Evolutionary conservation across 2,113 vertebrate species (phyloP), one percentile per base, ranked within the genome.

Genomic region (Pagrus major): DNA sequence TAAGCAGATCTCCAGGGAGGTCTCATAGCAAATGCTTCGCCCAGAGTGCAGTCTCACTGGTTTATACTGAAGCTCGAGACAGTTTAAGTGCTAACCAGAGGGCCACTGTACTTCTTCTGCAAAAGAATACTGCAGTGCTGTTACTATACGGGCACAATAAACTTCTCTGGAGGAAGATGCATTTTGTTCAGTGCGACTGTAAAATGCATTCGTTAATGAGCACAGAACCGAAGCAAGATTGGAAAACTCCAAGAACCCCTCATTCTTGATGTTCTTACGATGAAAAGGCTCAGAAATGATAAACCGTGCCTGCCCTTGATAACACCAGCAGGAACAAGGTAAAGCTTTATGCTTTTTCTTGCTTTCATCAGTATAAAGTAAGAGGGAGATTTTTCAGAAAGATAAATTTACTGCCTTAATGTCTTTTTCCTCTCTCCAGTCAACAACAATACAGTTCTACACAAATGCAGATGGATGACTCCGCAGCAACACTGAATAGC

Each of bases 381-480:
- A 66, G 56, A 64, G 29, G 52, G 18, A 70, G 49, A 89, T 87
- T 84, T 71, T 52, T 87, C 83, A 88, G 37, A 52, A 66, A 85
- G 81, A 90, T 80, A 75, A 44, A 90, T 84, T 58, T 46, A 39
- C 69, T 21, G 27, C 63, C 47, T 81, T 74, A 74, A 71, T 64
- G 59, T 82, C 56, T 76, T 67, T 78, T 70, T 71, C 47, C 61
- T 63, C 61, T 69, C 51, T 55, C 60, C 46, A 81, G 80, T 86
- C 76, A 79, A 80, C 76, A 79, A 80, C 77, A 80, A 52, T 52
- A 58, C 21, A 39, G 75, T 58, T 68, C 52, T 3, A 66, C 52
- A 84, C 78, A 86, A 90, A 91, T 76, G 49, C 65, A 86, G 78
- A 86, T 49, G 35, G 55, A 88, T 91, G 60, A 29, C 71, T 76